phyloP scores from a whole-genome alignment of 2,888 invertebrate species.

The Apamea epomidion region DNA sequence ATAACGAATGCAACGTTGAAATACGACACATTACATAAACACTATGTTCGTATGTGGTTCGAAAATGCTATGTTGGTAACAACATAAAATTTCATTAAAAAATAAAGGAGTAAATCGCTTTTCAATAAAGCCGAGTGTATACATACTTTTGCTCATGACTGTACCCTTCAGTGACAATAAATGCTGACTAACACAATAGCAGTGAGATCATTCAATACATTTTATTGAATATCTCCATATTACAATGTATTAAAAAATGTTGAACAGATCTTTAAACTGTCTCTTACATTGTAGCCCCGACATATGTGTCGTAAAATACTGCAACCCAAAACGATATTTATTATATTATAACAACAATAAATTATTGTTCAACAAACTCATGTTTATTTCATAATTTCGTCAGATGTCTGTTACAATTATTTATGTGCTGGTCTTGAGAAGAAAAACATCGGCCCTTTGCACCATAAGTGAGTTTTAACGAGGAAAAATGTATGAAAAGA shows the following conservation, averaged over 20 bases:
- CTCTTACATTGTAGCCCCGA: conserved; percentile 53
- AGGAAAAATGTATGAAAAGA: conserved; percentile 22
- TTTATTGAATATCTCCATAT: conserved; percentile 31
- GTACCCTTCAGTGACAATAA: conserved; percentile 18
- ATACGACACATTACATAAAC: no score
- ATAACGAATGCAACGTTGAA: no score
- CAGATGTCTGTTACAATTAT: conserved; percentile 61
- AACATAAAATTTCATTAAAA: no score
- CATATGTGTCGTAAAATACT: conserved; percentile 58
- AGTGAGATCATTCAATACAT: conserved; percentile 35
- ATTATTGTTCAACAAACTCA: conserved; percentile 63
- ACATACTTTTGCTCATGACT: no score
- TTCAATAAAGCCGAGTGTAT: no score
- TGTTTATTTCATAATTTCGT: conserved; percentile 62
- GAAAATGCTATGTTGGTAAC: no score
- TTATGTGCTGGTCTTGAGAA: conserved; percentile 38
- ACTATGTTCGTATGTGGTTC: no score
- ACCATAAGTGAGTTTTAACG: conserved; percentile 25
- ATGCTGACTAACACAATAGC: neutral
- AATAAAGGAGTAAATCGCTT: no score
- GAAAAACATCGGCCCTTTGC: conserved; percentile 45
- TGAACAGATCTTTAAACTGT: conserved; percentile 33
- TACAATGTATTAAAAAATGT: conserved; percentile 50
- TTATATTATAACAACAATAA: conserved; percentile 61
- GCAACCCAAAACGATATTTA: conserved; percentile 54